phyloP scores from a whole-genome alignment of 2,888 invertebrate genomes.

The Tupiocoris notatus region DNA sequence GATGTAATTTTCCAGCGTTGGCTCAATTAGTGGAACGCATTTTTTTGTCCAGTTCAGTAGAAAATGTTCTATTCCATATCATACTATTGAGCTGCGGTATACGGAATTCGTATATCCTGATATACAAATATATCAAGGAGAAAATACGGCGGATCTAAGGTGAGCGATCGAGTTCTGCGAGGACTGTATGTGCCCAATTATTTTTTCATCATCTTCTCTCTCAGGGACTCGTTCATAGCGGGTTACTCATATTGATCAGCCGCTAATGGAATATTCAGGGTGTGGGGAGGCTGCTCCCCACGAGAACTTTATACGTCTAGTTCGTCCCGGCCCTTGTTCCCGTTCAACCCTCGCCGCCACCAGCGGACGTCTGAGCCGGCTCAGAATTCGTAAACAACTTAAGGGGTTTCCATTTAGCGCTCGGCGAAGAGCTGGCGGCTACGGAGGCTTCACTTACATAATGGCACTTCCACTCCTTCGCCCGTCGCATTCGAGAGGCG shows the following conservation, averaged over 20 bases:
- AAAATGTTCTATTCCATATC: no score
- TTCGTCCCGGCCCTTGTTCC: background rate
- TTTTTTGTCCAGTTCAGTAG: no score
- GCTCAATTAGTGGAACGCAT: no score
- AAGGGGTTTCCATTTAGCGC: conserved; percentile 19
- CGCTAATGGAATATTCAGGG: background rate
- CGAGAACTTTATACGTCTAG: background rate
- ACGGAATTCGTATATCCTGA: no score
- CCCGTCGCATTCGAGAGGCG: background rate
- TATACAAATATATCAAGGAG: no score
- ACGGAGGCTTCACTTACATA: background rate
- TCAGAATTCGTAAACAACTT: conserved; percentile 20
- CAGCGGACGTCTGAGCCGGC: background rate
- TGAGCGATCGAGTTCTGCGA: no score
- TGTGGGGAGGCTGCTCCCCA: background rate
- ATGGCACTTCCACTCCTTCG: background rate
- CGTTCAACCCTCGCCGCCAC: background rate
- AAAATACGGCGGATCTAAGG: no score
- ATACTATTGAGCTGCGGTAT: no score
- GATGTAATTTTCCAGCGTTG: no score
- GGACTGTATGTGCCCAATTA: background rate
- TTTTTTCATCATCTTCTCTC: background rate
- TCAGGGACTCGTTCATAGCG: no score
- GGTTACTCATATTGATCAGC: background rate
- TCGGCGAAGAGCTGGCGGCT: background rate